Evolutionary conservation across 2,888 invertebrate species (phyloP), one percentile per base, ranked within the genome.

Genomic region (Melitaea athalia): DNA sequence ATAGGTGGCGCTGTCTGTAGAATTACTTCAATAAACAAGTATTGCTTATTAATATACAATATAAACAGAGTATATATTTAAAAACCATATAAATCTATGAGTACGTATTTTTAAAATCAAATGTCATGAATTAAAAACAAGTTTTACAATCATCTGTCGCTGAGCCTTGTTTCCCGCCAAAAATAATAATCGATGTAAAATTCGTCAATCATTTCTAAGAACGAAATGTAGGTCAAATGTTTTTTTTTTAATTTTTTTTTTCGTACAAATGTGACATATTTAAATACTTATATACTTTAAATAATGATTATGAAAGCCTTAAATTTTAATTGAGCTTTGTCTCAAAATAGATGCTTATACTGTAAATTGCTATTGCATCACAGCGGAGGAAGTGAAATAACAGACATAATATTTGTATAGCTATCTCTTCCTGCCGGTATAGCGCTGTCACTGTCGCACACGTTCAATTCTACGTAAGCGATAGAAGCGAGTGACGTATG

Each of bases 301-400:
- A 49, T 45, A 45, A 61, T 49, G 63, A 76, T 68, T 61, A 76
- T 73, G 77, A 77, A 78, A 78, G 71, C 71, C 77, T 67, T 81
- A 81, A 82, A 84, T 85, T 84, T 84, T 85, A 85, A 83, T 79
- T 75, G 76, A 84, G 83, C 83, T 87, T 89, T 89, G 84, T 89
- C 89, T 91, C 81, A 85, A 89, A 91, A 91, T 89, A 89, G 86
- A 86, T 83, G 81, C 76, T 75, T 79, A 78, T 79, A 89, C 88
- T 83, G 86, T 86, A 86, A 87, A 89, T 87, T 85, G 80, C 80
- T 87, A 85, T 92, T 92, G 92, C 92, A 92, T 92, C 92, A 92
- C 89, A 91, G 80, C 89, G 81, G 82, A 92, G 92, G 92, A 92
- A 92, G 88, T 91, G 90, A 91, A 92, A 89, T 91, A 91, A 88